phyloP scores from a whole-genome alignment of 1,140 invertebrate species.

The Harpegnathos saltator region DNA sequence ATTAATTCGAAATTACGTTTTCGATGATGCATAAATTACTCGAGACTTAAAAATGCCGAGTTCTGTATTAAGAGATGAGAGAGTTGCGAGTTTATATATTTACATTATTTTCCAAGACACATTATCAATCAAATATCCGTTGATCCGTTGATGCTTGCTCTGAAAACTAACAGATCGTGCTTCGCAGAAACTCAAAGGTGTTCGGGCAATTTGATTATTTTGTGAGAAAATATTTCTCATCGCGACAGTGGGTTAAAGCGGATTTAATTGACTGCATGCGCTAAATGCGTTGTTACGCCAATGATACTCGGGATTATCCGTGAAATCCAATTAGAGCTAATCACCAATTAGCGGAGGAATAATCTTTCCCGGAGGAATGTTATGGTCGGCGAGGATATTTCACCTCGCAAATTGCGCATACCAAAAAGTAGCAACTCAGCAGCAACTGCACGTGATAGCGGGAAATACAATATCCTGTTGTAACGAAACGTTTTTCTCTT shows the following conservation, averaged over 20 bases:
- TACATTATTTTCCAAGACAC: background rate
- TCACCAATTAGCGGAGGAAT: constrained; percentile 33
- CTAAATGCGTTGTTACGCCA: constrained; percentile 15
- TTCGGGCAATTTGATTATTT: constrained; percentile 23
- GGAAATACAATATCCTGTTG: too few species aligned
- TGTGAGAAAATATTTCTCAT: constrained; percentile 31
- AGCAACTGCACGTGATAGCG: constrained; percentile 7
- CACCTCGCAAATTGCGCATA: background rate
- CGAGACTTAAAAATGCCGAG: background rate
- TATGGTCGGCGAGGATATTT: background rate
- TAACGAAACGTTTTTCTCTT: background rate
- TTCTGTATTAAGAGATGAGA: background rate
- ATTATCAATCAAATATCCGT: background rate
- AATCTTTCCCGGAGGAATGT: background rate
- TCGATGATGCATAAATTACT: too few species aligned
- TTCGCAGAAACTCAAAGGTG: background rate
- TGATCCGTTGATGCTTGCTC: background rate
- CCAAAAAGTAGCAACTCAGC: background rate
- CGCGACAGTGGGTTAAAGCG: constrained; percentile 26
- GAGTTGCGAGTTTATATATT: background rate
- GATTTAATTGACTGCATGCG: constrained; percentile 31
- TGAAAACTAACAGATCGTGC: background rate
- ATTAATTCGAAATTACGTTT: background rate
- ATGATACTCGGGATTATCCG: constrained; percentile 34
- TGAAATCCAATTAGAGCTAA: constrained; percentile 41